A percentile compares a stretch with the other conserved stretches of the same genome.
These are phyloP conservation scores for Pelecanoides urinatrix DNA, from an alignment of 2,113 vertebrate genomes.

Conservation along the genomic window DNA sequence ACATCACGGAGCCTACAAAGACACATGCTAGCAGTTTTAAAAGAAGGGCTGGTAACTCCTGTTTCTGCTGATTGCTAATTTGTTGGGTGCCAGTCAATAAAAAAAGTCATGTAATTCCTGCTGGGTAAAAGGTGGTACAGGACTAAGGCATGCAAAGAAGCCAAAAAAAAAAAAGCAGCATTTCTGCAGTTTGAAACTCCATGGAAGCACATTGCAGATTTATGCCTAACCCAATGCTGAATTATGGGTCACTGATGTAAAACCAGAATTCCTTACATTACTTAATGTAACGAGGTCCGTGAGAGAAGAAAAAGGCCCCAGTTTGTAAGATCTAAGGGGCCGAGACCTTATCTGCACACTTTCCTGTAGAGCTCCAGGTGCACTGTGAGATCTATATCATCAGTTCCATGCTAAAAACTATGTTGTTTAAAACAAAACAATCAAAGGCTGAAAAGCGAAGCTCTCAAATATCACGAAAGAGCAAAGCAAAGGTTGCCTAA, in stretches of 20 bases:
- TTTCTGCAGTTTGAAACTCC: neutral
- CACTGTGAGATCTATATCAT: constrained; percentile 40
- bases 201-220: neutral
- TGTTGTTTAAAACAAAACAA: constrained; percentile 40
- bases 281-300: neutral
- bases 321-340: constrained; percentile 14
- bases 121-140: neutral
- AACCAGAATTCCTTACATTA: constrained; percentile 23
- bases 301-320: neutral
- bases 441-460: constrained; percentile 25
- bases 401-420: neutral
- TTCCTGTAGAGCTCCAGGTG: constrained; percentile 48
- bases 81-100: neutral
- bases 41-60: neutral
- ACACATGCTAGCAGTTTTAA: neutral
- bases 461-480: constrained; percentile 8
- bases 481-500: constrained; percentile 37
- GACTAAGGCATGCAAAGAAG: neutral
- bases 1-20: neutral
- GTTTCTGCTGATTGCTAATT: neutral
- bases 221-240: neutral
- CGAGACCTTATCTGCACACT: constrained; percentile 28
- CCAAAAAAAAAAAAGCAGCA: neutral
- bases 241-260: constrained; percentile 9
- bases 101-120: neutral